These are phyloP conservation scores for Zaprionus bogoriensis DNA, from an alignment of 2,888 invertebrate genomes.

Conservation along the genomic window DNA sequence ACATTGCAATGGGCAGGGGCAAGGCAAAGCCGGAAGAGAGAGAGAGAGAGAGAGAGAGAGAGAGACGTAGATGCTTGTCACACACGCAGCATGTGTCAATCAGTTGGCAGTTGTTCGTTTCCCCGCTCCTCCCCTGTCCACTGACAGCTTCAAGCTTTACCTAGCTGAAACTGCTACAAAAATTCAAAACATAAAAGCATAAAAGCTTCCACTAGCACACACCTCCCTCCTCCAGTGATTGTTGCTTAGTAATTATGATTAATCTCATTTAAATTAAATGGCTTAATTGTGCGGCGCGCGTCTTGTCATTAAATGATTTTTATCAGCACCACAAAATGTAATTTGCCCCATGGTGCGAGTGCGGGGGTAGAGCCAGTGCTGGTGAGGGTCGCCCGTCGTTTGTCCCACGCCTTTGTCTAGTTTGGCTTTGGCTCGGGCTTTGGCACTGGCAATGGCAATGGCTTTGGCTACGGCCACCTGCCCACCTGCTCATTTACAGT, in stretches of 20 bases:
- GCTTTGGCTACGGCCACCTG: not conserved
- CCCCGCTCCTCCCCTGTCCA: not conserved
- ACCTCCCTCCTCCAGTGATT: conserved; percentile 12
- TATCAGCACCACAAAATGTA: conserved; percentile 67
- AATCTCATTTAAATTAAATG: conserved; percentile 79
- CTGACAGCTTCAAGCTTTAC: not conserved
- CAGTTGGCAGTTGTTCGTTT: conserved; percentile 17
- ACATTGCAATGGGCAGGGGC: not conserved
- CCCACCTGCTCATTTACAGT: conserved; percentile 18
- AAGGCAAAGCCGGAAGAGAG: not conserved
- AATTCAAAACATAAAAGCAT: conserved; percentile 24
- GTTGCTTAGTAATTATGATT: conserved; percentile 73
- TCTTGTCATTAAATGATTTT: conserved; percentile 79
- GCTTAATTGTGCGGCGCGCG: conserved; percentile 69
- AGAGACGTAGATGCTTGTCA: not conserved
- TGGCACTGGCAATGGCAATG: not conserved
- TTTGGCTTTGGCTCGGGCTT: not conserved
- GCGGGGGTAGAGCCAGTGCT: not conserved
- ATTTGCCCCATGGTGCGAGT: conserved; percentile 35
- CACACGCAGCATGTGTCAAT: conserved; percentile 45
- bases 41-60: not conserved
- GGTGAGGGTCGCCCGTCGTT: too few species aligned
- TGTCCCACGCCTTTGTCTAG: conserved; percentile 29
- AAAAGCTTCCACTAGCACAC: not conserved
- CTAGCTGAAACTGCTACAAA: conserved; percentile 13